Evolutionary conservation across 2,888 invertebrate species (phyloP).

Genomic region (Mesodorylaimus sp.): DNA sequence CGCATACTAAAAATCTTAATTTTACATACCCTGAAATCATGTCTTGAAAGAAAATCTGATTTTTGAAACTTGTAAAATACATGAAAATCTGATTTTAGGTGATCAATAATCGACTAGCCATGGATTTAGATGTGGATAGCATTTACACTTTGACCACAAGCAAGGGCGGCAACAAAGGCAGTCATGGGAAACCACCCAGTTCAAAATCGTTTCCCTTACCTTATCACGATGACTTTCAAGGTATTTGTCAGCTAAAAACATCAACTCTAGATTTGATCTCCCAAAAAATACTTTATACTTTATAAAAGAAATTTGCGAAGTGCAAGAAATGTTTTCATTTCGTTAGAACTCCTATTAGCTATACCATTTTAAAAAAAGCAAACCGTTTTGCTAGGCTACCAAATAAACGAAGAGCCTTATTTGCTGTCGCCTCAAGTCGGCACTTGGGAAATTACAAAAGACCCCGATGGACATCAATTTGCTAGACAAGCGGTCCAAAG

Average conservation of each 20-base stretch:
- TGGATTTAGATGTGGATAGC: constrained; percentile 19
- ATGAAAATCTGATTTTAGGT: neutral
- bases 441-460: constrained; percentile 22
- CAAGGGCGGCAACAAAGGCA: constrained; percentile 18
- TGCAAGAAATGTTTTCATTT: no score
- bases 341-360: no score
- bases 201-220: constrained; percentile 26
- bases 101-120: neutral
- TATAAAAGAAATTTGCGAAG: no score
- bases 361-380: neutral
- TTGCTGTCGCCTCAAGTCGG: constrained; percentile 30
- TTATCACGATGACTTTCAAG: constrained; percentile 28
- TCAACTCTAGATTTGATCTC: no score
- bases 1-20: no score
- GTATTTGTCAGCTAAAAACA: no score
- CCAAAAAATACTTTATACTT: constrained; percentile 1
- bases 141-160: constrained; percentile 28
- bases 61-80: no score
- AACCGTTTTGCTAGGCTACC: neutral
- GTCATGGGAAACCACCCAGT: constrained; percentile 15
- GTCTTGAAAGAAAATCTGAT: no score
- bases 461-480: constrained; percentile 17
- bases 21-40: no score
- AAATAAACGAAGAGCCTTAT: constrained; percentile 19
- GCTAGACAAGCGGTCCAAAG: constrained; percentile 26